Base-by-base conservation (phyloP, 2,113 vertebrate genomes). In the Pseudopodoces humilis region DNA sequence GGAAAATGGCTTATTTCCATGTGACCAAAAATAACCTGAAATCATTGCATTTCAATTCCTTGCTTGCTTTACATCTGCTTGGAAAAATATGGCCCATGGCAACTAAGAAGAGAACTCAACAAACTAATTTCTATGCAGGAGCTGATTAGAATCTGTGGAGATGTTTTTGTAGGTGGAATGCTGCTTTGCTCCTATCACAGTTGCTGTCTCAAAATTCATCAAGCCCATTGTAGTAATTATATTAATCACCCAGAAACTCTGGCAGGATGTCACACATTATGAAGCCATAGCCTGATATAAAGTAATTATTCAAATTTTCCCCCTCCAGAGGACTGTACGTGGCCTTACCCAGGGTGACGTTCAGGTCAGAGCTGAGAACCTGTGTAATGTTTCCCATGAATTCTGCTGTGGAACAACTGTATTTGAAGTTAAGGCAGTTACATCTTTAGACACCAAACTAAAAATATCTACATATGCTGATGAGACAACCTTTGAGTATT, bases 171-270 rank as follows among this genome's bases (percentile, higher is more conserved):
- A 75, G 56, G 64, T 83, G 71, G 83, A 94, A 79, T 1, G 12
- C 18, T 55, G 27, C 55, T 78, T 70, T 70, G 60, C 52, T 86
- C 44, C 81, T 89, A 43, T 89, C 82, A 41, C 1, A 3, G 16
- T 30, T 74, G 33, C 63, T 67, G 39, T 30, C 67, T 94, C 47
- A 85, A 85, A 92, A 95, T 82, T 94, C 78, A 94, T 83, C 59
- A 76, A 80, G 23, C 22, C 58, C 39, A 47, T n/a, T 69, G 52
- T 58, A 81, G 58, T 74, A 86, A 83, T 91, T 91, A 77, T 6
- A 95, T 94, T 88, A 87, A 91, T 91, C 86, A 91, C 31, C 52
- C 43, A 65, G 86, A 79, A 91, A 31, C 60, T 87, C 77, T 71
- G 35, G 8, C 64, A 90, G 88, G 71, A 86, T 76, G 69, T 85